phyloP scores from a whole-genome alignment of 2,888 invertebrate genomes.

The Tachina lurida region DNA sequence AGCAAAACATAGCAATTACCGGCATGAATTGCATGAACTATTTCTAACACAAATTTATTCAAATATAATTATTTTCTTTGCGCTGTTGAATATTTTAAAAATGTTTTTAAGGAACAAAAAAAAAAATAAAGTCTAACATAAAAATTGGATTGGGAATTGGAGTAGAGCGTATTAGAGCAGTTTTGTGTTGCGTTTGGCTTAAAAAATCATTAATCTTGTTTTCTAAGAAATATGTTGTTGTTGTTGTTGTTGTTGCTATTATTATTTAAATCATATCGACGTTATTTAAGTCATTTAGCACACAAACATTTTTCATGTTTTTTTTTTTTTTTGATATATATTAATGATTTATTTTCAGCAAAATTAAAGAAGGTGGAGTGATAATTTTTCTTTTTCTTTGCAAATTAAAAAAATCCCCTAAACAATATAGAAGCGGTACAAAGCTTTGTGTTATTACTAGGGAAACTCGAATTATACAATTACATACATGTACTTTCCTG shows the following conservation, averaged over 20 bases:
- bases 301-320: constrained; percentile 1
- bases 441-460: too few relatives aligned
- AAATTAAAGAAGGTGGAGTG: not conserved
- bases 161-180: not conserved
- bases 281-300: constrained; percentile 50
- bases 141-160: constrained; percentile 2
- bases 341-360: not conserved
- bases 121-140: not conserved
- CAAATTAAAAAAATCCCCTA: too few relatives aligned
- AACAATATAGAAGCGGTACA: too few relatives aligned
- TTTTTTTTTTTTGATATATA: not conserved
- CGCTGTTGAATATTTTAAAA: not conserved
- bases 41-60: too few relatives aligned
- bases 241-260: constrained; percentile 29
- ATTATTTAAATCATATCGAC: constrained; percentile 34
- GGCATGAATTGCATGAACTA: too few relatives aligned
- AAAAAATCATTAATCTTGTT: constrained; percentile 47
- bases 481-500: too few relatives aligned
- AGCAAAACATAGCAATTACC: not conserved
- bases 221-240: constrained; percentile 21
- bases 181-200: constrained; percentile 3
- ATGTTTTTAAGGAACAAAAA: constrained; percentile 14
- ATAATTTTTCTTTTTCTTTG: too few relatives aligned
- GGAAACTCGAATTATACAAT: too few relatives aligned
- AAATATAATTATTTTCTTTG: not conserved